Conservation (phyloP, 2,113 vertebrate genomes). For the Malaclemys terrapin region DNA sequence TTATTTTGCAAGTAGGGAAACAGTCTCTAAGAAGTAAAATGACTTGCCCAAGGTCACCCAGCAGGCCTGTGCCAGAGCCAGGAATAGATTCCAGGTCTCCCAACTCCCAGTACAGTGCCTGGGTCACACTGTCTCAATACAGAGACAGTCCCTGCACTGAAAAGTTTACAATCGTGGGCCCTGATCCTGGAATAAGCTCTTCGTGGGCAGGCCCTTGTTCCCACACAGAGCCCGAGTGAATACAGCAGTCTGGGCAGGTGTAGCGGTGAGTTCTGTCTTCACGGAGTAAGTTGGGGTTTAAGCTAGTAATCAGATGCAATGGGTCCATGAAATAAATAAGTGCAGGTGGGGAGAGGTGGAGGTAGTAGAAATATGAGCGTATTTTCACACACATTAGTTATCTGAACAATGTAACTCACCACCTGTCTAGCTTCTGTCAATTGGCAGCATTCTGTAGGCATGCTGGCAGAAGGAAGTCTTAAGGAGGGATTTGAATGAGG, state of each 20-base stretch:
- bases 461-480: neutral
- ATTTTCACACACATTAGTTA: neutral
- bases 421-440: neutral
- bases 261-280: neutral
- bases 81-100: neutral
- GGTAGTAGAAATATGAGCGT: no score
- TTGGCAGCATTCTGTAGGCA: neutral
- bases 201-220: neutral
- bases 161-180: fast-evolving
- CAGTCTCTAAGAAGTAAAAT: neutral
- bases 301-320: neutral
- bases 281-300: neutral
- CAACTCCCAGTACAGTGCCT: neutral
- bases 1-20: neutral
- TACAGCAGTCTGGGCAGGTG: neutral
- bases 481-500: neutral
- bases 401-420: neutral
- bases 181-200: fast-evolving
- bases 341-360: neutral
- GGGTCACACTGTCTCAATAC: fast-evolving
- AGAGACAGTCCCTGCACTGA: neutral
- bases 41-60: neutral
- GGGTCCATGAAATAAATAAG: neutral
- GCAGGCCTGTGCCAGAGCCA: neutral
- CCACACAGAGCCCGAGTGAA: neutral